Evolutionary conservation across 2,797 vertebrate species (phyloP).

Genomic region (Siniperca obscura): DNA sequence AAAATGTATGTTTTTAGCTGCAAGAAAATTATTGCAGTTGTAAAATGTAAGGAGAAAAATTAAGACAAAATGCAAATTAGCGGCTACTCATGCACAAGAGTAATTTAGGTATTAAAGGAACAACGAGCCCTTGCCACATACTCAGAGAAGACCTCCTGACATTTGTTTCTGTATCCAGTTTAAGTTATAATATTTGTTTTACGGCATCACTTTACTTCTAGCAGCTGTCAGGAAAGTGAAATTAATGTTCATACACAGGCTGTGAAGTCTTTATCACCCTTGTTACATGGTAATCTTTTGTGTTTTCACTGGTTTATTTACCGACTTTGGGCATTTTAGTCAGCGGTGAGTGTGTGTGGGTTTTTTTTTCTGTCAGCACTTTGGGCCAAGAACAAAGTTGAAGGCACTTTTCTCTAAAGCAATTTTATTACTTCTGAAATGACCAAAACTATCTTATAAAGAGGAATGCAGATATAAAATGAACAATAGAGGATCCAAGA

Average conservation of each 20-base stretch:
- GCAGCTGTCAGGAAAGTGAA: slow-evolving; percentile 13
- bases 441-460: not conserved
- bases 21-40: not conserved
- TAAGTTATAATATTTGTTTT: slow-evolving; percentile 21
- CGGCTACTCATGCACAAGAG: not conserved
- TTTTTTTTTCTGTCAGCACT: slow-evolving; percentile 16
- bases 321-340: slow-evolving; percentile 44
- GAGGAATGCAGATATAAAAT: not conserved
- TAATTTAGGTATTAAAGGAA: not conserved
- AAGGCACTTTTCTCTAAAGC: slow-evolving; percentile 41
- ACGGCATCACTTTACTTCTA: not conserved
- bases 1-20: not conserved
- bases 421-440: slow-evolving; percentile 10
- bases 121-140: not conserved
- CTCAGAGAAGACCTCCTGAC: not conserved
- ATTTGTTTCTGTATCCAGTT: not conserved
- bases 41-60: not conserved
- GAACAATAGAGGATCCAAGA: not conserved
- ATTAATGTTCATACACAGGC: slow-evolving; percentile 21
- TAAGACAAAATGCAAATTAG: not conserved
- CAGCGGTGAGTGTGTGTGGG: not conserved
- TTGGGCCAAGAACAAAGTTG: slow-evolving; percentile 34
- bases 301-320: slow-evolving; percentile 49
- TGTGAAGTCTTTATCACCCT: slow-evolving; percentile 47
- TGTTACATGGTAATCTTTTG: slow-evolving; percentile 27